A percentile compares a stretch with the other conserved stretches of the same genome.
Evolutionary conservation across 30 jellyfish, hydroid and myxozoan species (phyloP).

Genomic region (Cassiopea xamachana): DNA sequence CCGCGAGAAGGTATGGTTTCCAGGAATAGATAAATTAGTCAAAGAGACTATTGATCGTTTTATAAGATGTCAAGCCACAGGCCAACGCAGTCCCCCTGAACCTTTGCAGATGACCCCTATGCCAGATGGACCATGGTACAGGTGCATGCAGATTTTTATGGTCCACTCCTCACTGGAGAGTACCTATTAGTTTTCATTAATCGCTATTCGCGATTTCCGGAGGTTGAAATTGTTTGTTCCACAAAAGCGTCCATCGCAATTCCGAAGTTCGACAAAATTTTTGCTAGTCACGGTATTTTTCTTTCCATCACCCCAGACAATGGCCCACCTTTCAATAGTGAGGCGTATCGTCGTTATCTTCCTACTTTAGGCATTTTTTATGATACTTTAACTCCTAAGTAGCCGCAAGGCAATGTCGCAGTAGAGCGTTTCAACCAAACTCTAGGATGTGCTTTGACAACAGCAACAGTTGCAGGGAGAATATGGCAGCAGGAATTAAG

Average conservation of each 20-base stretch:
- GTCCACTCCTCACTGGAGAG: slow-evolving; percentile 53
- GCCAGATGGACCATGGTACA: slow-evolving; percentile 48
- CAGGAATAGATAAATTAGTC: slow-evolving; percentile 44
- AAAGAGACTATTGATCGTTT: slow-evolving; percentile 45
- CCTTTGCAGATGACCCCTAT: slow-evolving; percentile 23
- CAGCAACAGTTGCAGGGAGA: slow-evolving; percentile 40
- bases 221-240: slow-evolving; percentile 41
- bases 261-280: slow-evolving; percentile 23
- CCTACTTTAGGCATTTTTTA: slow-evolving; percentile 31
- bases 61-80: slow-evolving; percentile 54
- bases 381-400: slow-evolving; percentile 35
- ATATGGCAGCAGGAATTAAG: neutral
- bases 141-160: slow-evolving; percentile 4
- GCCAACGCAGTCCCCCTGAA: slow-evolving; percentile 41
- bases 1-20: slow-evolving; percentile 60
- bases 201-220: slow-evolving; percentile 64
- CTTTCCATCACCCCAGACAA: slow-evolving; percentile 41
- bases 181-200: slow-evolving; percentile 39
- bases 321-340: slow-evolving; percentile 58
- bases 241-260: slow-evolving; percentile 43
- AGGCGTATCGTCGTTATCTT: slow-evolving; percentile 14
- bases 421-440: slow-evolving; percentile 55
- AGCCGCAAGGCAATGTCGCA: slow-evolving; percentile 59
- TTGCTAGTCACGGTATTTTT: slow-evolving; percentile 43
- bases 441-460: slow-evolving; percentile 48